These are phyloP conservation scores for Acheta domesticus DNA, from an alignment of 2,888 invertebrate genomes.

Conservation along the genomic window DNA sequence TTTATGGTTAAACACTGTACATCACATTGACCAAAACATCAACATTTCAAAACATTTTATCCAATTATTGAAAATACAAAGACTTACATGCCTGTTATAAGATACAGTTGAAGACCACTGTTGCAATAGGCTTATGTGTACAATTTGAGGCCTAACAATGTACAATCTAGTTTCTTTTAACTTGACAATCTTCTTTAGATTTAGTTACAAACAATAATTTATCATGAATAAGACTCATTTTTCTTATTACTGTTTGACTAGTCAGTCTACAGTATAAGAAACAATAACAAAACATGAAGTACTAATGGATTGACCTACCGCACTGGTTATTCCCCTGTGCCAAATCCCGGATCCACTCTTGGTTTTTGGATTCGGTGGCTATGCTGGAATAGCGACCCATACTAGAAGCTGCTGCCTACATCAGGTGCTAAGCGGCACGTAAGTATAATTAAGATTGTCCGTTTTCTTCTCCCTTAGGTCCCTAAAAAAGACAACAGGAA, in stretches of 20 bases:
- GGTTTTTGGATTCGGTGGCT: slow-evolving; percentile 20
- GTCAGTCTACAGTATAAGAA: slow-evolving; percentile 25
- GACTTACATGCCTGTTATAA: neutral
- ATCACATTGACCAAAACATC: slow-evolving; percentile 18
- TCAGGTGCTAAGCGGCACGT: slow-evolving; percentile 64
- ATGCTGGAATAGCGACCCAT: slow-evolving; percentile 48
- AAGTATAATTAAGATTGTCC: slow-evolving; percentile 76
- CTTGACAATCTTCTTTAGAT: slow-evolving; percentile 7
- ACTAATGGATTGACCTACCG: slow-evolving; percentile 28
- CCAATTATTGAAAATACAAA: neutral
- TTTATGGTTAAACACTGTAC: slow-evolving; percentile 5
- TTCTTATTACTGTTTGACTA: slow-evolving; percentile 26
- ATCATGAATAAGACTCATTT: slow-evolving; percentile 18
- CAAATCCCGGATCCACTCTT: neutral
- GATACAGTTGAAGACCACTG: slow-evolving; percentile 8
- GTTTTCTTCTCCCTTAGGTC: slow-evolving; percentile 84
- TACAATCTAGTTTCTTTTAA: slow-evolving; percentile 1
- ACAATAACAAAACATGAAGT: slow-evolving; percentile 25
- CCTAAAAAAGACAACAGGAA: slow-evolving; percentile 51
- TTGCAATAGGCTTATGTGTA: slow-evolving; percentile 9
- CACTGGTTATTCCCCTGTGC: slow-evolving; percentile 11
- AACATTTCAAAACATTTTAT: neutral
- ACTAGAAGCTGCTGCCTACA: slow-evolving; percentile 55
- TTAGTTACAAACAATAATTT: slow-evolving; percentile 25
- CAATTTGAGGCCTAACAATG: neutral